These are phyloP conservation scores for Smithornis capensis DNA, from an alignment of 2,113 vertebrate genomes.

Conservation along the genomic window DNA sequence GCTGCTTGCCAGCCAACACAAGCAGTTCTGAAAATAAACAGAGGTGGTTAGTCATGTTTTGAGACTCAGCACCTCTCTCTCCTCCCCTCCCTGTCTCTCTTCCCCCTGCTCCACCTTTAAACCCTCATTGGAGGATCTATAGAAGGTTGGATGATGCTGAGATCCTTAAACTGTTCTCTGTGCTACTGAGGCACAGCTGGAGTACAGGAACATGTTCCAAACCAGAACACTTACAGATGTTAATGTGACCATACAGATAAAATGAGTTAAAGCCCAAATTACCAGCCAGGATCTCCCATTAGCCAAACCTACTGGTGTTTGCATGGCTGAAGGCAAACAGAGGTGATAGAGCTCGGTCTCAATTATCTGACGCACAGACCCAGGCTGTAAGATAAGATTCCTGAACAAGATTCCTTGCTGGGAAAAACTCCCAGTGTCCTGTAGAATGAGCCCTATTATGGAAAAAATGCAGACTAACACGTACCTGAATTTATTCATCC, in stretches of 20 bases:
- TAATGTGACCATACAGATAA: fast-evolving
- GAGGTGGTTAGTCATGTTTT: not conserved
- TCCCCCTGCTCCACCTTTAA: not conserved
- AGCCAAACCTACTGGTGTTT: not conserved
- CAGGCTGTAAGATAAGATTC: not conserved
- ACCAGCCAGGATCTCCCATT: not conserved
- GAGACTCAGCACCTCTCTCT: not conserved
- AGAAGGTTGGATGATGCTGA: not conserved
- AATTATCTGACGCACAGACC: fast-evolving
- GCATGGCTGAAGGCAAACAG: not conserved
- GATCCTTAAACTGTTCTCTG: not conserved
- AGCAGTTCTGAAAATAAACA: slow-evolving; percentile 12
- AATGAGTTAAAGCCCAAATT: not conserved
- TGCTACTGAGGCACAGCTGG: not conserved
- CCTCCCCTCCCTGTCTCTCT: not conserved
- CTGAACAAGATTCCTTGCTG: not conserved
- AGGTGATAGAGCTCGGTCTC: not conserved
- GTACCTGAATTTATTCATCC: slow-evolving; percentile 67
- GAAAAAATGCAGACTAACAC: not conserved
- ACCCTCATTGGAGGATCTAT: fast-evolving
- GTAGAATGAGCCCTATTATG: not conserved
- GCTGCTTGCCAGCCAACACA: not conserved
- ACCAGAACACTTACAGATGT: not conserved
- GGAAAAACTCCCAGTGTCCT: fast-evolving
- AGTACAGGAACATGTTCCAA: not conserved